Percentiles rank a stretch among this genome's conserved stretches.
Conservation (phyloP, 2,113 vertebrate species). For the Engraulis encrasicolus region DNA sequence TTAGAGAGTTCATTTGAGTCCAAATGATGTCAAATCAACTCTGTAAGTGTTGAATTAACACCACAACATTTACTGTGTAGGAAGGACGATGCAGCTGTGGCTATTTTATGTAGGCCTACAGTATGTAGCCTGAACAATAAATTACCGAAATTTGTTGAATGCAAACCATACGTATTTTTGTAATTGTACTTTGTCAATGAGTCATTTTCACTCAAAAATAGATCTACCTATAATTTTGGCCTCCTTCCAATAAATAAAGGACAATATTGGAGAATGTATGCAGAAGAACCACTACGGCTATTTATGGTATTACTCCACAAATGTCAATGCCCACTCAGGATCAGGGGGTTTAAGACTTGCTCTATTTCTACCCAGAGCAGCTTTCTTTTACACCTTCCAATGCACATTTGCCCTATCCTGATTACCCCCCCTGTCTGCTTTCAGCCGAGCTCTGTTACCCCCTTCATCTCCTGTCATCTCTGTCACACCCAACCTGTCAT, state of each 20-base stretch:
- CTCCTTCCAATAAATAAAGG: background rate
- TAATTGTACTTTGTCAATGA: no score
- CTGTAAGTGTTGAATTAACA: no score
- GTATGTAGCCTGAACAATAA: no score
- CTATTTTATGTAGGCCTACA: no score
- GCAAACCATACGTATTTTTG: no score
- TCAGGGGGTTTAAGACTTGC: background rate
- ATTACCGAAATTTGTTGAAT: no score
- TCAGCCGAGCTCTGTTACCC: conserved; percentile 31
- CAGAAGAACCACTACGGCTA: background rate
- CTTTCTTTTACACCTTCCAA: background rate
- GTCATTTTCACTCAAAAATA: no score
- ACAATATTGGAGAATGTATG: background rate
- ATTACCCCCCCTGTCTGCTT: background rate
- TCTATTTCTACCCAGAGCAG: conserved; percentile 22
- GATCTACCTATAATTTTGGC: no score
- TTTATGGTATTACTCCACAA: background rate
- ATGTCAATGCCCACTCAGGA: background rate
- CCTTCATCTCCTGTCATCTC: conserved; percentile 35
- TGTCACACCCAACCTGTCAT: conserved; percentile 39
- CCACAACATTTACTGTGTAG: no score
- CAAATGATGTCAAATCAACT: no score
- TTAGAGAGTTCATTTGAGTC: no score
- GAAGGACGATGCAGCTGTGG: no score
- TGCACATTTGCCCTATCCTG: background rate